Base-by-base conservation (phyloP, 2,113 vertebrate species). In the Mus spicilegus region DNA sequence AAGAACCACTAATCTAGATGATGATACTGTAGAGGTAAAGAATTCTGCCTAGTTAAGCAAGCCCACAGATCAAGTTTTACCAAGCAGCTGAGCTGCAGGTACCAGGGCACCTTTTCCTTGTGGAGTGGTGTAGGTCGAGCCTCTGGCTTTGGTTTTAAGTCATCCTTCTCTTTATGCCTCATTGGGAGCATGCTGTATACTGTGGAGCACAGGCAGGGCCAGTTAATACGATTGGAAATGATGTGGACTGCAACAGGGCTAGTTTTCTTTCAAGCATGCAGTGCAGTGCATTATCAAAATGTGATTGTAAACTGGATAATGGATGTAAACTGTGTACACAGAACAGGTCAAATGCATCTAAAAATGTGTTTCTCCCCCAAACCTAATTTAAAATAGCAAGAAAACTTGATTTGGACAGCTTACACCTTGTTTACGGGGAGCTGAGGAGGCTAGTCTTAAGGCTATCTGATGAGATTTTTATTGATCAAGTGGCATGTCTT, bases 361-460 rank as follows among this genome's bases (percentile, higher is more conserved):
- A 90, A 97, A 96, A 86, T 72, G 65, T 94, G 36, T 80, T 95
- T 91, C 54, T 88, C 67, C 88, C 39, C 1, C 33, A 91, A 97
- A 97, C 67, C n/a, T 42, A 72, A 70, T 92, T 96, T 95, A 69
- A 76, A 93, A 94, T 58, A 87, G 11, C 70, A 87, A 84, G 58
- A 54, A 93, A 86, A 88, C 51, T 92, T 94, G n/a, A 56, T 96
- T 95, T 92, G 49, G 88, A 49, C 20, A 75, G 69, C 14, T 89
- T 77, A 67, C 7, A 75, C 42, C 77, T 84, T 92, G 69, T 93
- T 93, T 91, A 51, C 54, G 51, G 42, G 78, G 33, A 90, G 39
- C 72, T 42, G 69, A 87, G 87, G 67, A 93, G 72, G 54, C n/a
- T 61, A 76, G 11, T 28, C 63, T 42, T 80, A 73, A 36, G 49